Evolutionary conservation across 2,797 vertebrate genomes (phyloP).

Genomic region (Apodemus agrarius): DNA sequence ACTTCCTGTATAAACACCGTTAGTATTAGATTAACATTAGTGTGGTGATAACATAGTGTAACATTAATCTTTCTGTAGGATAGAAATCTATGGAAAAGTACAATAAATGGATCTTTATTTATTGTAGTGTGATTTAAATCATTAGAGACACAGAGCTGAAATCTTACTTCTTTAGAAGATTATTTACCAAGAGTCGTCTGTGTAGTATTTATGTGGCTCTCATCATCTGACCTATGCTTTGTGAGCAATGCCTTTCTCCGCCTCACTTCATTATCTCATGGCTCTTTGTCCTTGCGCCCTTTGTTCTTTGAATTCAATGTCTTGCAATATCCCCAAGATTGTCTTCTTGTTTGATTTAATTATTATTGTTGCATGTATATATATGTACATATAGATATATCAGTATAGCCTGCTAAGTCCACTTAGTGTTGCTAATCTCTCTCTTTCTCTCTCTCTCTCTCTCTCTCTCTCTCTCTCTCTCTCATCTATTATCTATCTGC

Average conservation of each 20-base stretch:
- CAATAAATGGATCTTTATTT: neutral
- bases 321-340: neutral
- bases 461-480: neutral
- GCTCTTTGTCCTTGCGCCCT: neutral
- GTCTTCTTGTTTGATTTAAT: neutral
- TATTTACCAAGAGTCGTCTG: neutral
- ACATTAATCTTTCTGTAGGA: neutral
- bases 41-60: neutral
- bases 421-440: neutral
- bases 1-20: conserved; percentile 8
- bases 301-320: neutral
- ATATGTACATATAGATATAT: neutral
- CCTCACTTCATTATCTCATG: neutral
- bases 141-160: conserved; percentile 11
- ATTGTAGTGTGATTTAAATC: neutral
- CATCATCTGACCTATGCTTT: neutral
- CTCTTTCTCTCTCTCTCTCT: neutral
- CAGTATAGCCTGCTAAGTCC: neutral
- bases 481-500: neutral
- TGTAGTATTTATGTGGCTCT: neutral
- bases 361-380: neutral
- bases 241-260: neutral
- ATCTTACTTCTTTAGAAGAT: conserved; percentile 22
- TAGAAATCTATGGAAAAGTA: neutral
- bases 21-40: neutral